These are phyloP conservation scores for Dendrophyllia cribrosa DNA, from an alignment of 64 coral and sea anemone species.

Conservation along the genomic window DNA sequence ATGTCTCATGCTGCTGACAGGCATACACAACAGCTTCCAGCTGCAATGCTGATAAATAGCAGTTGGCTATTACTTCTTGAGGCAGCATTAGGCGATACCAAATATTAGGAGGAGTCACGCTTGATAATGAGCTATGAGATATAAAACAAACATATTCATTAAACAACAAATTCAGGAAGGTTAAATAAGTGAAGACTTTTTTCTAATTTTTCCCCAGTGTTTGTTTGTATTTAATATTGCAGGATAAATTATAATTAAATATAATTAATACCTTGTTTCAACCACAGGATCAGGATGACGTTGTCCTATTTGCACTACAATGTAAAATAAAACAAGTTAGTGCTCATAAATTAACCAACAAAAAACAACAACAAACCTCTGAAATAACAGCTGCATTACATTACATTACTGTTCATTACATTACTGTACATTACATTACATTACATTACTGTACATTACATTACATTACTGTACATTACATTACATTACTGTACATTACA, in stretches of 20 bases:
- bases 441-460: too few relatives aligned
- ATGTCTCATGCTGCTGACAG: conserved; percentile 92
- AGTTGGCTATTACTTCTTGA: conserved; percentile 78
- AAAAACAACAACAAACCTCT: too few relatives aligned
- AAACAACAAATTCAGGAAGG: too few relatives aligned
- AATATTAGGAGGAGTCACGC: conserved; percentile 88
- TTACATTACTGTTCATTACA: too few relatives aligned
- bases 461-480: too few relatives aligned
- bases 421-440: too few relatives aligned
- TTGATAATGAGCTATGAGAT: conserved; percentile 84
- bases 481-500: too few relatives aligned
- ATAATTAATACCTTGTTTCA: conserved; percentile 98
- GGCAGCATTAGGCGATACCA: conserved; percentile 86
- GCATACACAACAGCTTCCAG: conserved; percentile 97
- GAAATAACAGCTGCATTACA: not conserved
- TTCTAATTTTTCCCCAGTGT: too few relatives aligned
- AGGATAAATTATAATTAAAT: too few relatives aligned
- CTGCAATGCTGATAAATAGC: conserved; percentile 89
- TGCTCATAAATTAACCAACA: too few relatives aligned
- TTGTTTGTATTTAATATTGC: too few relatives aligned
- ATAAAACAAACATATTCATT: not conserved
- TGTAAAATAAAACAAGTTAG: not conserved
- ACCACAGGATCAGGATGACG: conserved; percentile 97
- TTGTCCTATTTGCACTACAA: conserved; percentile 77
- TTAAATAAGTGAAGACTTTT: too few relatives aligned